phyloP scores from a whole-genome alignment of 2,113 vertebrate genomes.

The Pampusana beccarii region DNA sequence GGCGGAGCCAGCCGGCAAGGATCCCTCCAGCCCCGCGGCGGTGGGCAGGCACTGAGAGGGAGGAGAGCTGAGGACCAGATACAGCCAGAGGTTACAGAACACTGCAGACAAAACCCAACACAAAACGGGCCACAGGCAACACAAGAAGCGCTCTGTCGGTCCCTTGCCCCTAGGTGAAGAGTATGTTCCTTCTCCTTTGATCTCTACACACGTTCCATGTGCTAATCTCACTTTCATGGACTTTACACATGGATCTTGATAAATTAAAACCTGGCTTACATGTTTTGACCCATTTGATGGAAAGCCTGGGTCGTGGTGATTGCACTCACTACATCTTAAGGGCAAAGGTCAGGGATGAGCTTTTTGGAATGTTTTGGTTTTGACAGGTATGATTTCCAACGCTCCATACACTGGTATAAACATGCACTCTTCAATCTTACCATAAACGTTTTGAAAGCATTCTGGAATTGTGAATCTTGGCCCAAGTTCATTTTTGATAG shows the following conservation, averaged over 20 bases:
- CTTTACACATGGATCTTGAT: neutral
- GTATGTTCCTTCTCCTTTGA: neutral
- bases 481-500: neutral
- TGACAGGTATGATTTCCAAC: neutral
- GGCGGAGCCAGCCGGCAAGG: neutral
- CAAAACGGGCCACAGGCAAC: neutral
- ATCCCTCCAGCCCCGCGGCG: neutral
- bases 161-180: neutral
- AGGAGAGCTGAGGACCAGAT: neutral
- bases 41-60: neutral
- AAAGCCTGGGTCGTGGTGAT: neutral
- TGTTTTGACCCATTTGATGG: neutral
- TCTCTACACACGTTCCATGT: neutral
- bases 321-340: neutral
- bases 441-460: neutral
- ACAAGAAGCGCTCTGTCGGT: neutral
- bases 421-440: neutral
- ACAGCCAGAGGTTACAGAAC: neutral
- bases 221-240: neutral
- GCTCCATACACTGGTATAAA: neutral
- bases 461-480: neutral
- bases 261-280: neutral
- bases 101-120: neutral
- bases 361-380: neutral
- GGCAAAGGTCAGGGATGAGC: neutral